phyloP scores from a whole-genome alignment of 1,140 invertebrate genomes.

The Sarcophaga peregrina region DNA sequence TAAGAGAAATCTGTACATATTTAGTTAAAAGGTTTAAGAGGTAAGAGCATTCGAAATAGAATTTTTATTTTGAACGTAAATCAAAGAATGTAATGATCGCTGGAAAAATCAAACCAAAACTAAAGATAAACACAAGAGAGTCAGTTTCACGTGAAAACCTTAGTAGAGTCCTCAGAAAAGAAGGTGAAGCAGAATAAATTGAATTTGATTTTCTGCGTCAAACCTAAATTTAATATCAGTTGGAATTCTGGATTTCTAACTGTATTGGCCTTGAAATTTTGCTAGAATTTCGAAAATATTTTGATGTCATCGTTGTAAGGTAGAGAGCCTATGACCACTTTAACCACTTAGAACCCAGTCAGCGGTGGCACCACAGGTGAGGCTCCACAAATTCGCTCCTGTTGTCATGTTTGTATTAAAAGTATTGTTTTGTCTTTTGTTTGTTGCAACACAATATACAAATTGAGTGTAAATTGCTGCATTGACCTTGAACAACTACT shows the following conservation, averaged over 20 bases:
- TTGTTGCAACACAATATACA: conserved; percentile 7
- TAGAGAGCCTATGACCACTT: background rate
- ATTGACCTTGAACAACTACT: conserved; percentile 5
- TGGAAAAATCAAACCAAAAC: background rate
- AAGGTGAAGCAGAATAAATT: too few species aligned
- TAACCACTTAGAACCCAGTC: conserved; percentile 27
- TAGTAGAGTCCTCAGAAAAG: background rate
- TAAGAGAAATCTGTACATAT: too few species aligned
- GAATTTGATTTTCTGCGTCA: background rate
- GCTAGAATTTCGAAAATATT: too few species aligned
- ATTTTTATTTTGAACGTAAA: too few species aligned
- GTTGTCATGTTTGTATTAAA: background rate
- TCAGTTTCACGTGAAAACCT: background rate
- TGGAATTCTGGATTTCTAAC: background rate
- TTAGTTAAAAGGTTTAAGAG: too few species aligned
- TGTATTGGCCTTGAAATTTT: background rate
- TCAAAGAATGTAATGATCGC: too few species aligned
- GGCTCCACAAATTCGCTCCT: conserved; percentile 29
- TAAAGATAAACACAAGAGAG: background rate
- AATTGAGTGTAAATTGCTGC: background rate
- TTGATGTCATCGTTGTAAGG: background rate
- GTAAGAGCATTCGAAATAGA: too few species aligned
- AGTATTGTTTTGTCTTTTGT: background rate
- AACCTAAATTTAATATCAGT: conserved; percentile 34
- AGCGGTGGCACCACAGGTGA: conserved; percentile 24